A percentile compares a stretch with the other conserved stretches of the same genome.
Evolutionary conservation across 2,113 vertebrate species (phyloP).

Genomic region (Pygoscelis adeliae): DNA sequence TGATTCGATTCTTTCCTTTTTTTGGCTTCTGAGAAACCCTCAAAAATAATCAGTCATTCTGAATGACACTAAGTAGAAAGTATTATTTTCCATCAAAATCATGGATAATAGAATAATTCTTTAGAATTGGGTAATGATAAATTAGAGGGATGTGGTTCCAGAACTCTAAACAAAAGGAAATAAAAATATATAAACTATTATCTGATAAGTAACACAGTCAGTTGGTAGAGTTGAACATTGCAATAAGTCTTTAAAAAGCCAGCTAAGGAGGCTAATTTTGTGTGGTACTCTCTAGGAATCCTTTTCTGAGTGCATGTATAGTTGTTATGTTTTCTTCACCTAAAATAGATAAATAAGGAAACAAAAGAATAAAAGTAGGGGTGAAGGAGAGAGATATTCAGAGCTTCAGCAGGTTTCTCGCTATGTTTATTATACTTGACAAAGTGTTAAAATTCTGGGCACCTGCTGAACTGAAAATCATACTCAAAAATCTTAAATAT

Average conservation of each 20-base stretch:
- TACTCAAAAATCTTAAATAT: background rate
- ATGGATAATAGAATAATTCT: background rate
- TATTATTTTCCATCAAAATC: background rate
- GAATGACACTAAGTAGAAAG: background rate
- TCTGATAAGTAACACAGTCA: background rate
- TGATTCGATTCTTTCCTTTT: background rate
- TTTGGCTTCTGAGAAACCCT: background rate
- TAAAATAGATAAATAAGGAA: background rate
- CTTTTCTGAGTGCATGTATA: background rate
- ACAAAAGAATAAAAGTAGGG: background rate
- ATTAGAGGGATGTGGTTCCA: background rate
- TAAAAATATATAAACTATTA: background rate
- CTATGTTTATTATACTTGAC: background rate
- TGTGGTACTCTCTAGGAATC: background rate
- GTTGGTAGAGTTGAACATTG: background rate
- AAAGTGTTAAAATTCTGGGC: background rate
- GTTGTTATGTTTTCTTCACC: background rate
- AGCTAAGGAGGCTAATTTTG: background rate
- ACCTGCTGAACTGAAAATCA: background rate
- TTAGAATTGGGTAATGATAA: background rate
- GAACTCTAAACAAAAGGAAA: background rate
- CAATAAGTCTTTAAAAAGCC: background rate
- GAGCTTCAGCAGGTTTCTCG: background rate
- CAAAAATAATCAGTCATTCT: background rate
- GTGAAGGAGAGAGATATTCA: background rate